Evolutionary conservation across 2,888 invertebrate species (phyloP).

Genomic region (Asteroscopus sphinx): DNA sequence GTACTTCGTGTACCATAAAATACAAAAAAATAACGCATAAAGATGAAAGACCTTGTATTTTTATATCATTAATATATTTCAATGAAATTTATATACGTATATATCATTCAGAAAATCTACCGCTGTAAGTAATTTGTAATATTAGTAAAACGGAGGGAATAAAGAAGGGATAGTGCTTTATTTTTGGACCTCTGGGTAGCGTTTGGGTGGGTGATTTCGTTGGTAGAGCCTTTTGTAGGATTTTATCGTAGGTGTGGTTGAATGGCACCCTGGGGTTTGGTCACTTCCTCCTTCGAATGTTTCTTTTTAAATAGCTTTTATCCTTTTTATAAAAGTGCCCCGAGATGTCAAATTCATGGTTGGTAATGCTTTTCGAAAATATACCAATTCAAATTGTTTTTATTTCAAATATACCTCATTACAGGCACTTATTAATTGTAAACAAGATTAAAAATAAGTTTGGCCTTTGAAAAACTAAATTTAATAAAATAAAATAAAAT

Average conservation of each 20-base stretch:
- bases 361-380: too few species aligned
- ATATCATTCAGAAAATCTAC: conserved; percentile 2
- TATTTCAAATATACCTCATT: too few species aligned
- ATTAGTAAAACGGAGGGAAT: conserved; percentile 20
- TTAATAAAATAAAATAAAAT: too few species aligned
- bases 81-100: too few species aligned
- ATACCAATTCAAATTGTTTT: too few species aligned
- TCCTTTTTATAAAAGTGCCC: conserved; percentile 12
- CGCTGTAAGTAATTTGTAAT: conserved; percentile 16
- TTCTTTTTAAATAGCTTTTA: conserved; percentile 29
- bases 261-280: conserved; percentile 40
- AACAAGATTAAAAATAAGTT: too few species aligned
- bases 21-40: not conserved
- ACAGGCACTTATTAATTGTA: too few species aligned
- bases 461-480: too few species aligned
- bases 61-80: not conserved
- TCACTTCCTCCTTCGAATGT: conserved; percentile 34
- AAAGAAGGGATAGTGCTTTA: conserved; percentile 23
- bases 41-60: not conserved
- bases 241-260: conserved; percentile 42
- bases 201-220: conserved; percentile 35
- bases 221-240: conserved; percentile 34
- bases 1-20: not conserved
- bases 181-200: conserved; percentile 28
- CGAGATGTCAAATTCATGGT: not conserved